These are phyloP conservation scores for Pomacea maculata DNA, from an alignment of 1,140 invertebrate genomes.

Conservation along the genomic window DNA sequence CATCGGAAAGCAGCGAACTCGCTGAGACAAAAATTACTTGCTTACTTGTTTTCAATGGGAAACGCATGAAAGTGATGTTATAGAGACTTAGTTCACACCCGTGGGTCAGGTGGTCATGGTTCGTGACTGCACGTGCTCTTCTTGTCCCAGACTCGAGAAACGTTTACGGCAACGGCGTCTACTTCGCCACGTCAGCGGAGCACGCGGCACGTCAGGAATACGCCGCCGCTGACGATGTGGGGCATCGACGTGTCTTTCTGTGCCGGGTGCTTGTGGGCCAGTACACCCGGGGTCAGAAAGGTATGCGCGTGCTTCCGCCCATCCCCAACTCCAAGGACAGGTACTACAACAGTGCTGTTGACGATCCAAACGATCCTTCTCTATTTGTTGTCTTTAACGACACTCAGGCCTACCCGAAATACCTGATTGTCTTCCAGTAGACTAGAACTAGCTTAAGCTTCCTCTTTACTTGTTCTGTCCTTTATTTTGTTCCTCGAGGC, in stretches of 20 bases:
- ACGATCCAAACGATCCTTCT: conserved; percentile 31
- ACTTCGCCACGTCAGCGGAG: conserved; percentile 36
- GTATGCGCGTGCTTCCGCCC: conserved; percentile 30
- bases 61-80: too few relatives aligned
- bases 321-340: conserved; percentile 1
- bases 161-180: conserved; percentile 37
- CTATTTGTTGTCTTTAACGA: conserved; percentile 57
- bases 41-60: too few relatives aligned
- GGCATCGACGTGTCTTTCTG: conserved; percentile 31
- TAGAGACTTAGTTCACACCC: too few relatives aligned
- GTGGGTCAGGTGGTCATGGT: too few relatives aligned
- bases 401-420: conserved; percentile 55
- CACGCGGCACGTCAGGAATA: conserved; percentile 28
- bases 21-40: too few relatives aligned
- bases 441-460: too few relatives aligned
- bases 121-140: too few relatives aligned
- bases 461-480: too few relatives aligned
- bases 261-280: conserved; percentile 38
- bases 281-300: conserved; percentile 17
- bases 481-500: too few relatives aligned
- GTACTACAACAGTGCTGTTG: conserved; percentile 45
- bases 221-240: conserved; percentile 18
- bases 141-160: background rate
- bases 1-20: too few relatives aligned
- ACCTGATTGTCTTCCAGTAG: conserved; percentile 36